These are phyloP conservation scores for Sterna hirundo DNA, from an alignment of 2,113 vertebrate species.

Conservation along the genomic window DNA sequence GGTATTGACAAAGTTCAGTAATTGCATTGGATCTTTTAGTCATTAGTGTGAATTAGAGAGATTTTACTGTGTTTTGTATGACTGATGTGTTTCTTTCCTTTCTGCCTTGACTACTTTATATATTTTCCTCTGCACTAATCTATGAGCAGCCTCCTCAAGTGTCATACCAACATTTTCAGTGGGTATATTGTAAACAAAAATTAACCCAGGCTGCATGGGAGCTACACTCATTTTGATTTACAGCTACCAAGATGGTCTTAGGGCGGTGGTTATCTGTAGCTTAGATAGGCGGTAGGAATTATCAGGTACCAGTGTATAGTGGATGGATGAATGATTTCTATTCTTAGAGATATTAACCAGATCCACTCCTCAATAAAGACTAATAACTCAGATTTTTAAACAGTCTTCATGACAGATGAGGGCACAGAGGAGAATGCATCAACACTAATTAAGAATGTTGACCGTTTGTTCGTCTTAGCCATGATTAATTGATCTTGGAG, in stretches of 20 bases:
- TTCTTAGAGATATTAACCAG: conserved; percentile 90
- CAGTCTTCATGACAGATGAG: conserved; percentile 88
- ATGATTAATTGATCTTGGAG: conserved; percentile 86
- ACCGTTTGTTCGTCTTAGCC: conserved; percentile 76
- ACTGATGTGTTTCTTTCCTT: conserved; percentile 61
- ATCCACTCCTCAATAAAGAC: conserved; percentile 86
- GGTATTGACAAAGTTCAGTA: background rate
- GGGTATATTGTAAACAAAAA: conserved; percentile 82
- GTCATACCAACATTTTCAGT: conserved; percentile 72
- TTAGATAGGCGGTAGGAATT: conserved; percentile 75
- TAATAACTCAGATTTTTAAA: conserved; percentile 95
- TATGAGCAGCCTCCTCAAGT: conserved; percentile 69
- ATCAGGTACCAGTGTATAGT: conserved; percentile 70
- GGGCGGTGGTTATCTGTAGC: conserved; percentile 84
- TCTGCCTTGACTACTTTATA: conserved; percentile 35
- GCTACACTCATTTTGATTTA: conserved; percentile 85
- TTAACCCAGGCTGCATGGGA: conserved; percentile 84
- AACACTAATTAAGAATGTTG: conserved; percentile 85
- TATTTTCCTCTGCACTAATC: conserved; percentile 54
- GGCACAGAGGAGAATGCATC: conserved; percentile 80
- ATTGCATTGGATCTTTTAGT: background rate
- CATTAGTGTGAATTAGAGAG: background rate
- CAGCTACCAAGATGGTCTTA: conserved; percentile 68
- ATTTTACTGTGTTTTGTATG: background rate
- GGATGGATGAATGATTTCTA: conserved; percentile 78